Base-by-base conservation (phyloP, 2,888 invertebrate species). In the Euspilapteryx auroguttella region DNA sequence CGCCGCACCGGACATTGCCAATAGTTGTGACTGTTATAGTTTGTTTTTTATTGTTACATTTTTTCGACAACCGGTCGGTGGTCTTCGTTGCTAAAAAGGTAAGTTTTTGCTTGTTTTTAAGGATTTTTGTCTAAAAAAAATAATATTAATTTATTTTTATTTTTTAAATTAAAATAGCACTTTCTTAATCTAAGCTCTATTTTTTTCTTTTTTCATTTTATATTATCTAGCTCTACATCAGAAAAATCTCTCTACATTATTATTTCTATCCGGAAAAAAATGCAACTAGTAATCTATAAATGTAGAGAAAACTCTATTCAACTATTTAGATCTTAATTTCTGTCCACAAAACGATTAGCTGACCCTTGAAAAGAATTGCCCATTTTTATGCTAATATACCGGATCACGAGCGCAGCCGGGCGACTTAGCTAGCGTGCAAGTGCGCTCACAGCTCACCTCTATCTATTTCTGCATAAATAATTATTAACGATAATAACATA, bases 391-490 rank as follows among this genome's bases (percentile, higher is more conserved):
- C 34, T 48, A 69, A 71, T 66, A 22, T 32, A 34, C 21, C 24
- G 12, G 30, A 21, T 12, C n/a, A 14, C 23, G 9, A 14, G 10
- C n/a, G 11, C 27, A 37, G 35, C 48, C 50, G 45, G 43, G 61
- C 64, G 52, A 14, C 42, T 41, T 38, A 66, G 64, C 56, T 51
- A 26, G 25, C 38, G 21, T 64, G 69, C 64, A 64, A 46, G 49
- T 44, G 38, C 25, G 29, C 25, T 29, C 33, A 28, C 56, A 56
- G 43, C 69, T 71, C 50, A 29, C 31, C 44, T 44, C 58, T 62
- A 65, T 54, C 63, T 44, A 45, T 46, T 42, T 49, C 46, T 65
- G 71, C 69, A 71, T 71, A 71, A 53, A 47, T 64, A 68, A 69
- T 65, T 51, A 49, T 38, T 33, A 28, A 32, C 38, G 41, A n/a